These are phyloP conservation scores for Drosophila percnosoma DNA, from an alignment of 2,888 invertebrate species.

Conservation along the genomic window DNA sequence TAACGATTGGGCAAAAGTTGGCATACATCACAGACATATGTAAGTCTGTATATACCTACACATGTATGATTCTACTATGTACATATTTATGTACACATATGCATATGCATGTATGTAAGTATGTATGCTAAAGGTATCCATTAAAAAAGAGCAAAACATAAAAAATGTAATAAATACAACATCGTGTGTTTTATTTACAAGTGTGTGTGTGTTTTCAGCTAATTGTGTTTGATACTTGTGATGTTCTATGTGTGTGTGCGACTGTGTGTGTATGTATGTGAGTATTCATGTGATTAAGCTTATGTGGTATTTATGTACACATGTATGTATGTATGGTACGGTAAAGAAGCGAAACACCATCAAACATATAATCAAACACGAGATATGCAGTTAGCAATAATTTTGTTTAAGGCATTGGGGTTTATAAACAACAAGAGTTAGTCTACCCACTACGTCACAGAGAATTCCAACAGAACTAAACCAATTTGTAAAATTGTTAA, in stretches of 20 bases:
- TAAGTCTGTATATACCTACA: constrained; percentile 33
- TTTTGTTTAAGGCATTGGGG: constrained; percentile 34
- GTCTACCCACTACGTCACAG: constrained; percentile 58
- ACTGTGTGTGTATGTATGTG: constrained; percentile 20
- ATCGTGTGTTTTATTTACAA: constrained; percentile 45
- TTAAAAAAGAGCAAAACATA: constrained; percentile 12
- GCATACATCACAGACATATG: constrained; percentile 31
- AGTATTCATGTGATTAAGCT: background rate
- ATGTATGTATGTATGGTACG: constrained; percentile 13
- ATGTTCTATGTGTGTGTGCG: constrained; percentile 9
- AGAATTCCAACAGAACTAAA: constrained; percentile 43
- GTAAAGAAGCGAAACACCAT: constrained; percentile 58
- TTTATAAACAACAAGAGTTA: constrained; percentile 40
- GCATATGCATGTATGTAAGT: constrained; percentile 33
- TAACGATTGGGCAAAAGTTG: constrained; percentile 18
- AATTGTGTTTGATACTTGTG: constrained; percentile 41
- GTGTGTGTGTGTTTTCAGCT: constrained; percentile 41
- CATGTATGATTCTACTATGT: constrained; percentile 34
- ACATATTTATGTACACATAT: constrained; percentile 20
- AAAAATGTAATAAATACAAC: constrained; percentile 2
- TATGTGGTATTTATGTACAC: background rate
- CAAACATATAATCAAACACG: constrained; percentile 52
- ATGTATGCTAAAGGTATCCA: constrained; percentile 47
- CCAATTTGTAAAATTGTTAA: constrained; percentile 14
- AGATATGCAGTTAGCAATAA: constrained; percentile 46